Conservation (phyloP, 1,140 invertebrate species). For the Papilio polytes region DNA sequence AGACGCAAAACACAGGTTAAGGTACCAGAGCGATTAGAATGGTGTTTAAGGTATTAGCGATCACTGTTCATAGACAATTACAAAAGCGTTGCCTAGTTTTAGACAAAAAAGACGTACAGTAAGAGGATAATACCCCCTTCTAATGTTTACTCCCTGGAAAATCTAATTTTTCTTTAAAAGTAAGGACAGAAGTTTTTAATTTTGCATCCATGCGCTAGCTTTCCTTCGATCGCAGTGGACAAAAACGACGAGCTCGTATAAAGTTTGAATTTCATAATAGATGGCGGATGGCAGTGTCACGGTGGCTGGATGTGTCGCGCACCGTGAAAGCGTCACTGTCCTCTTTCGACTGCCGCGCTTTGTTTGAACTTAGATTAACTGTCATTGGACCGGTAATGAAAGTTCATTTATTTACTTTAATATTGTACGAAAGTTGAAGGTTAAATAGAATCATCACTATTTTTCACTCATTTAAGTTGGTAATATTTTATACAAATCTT, state of each 20-base stretch:
- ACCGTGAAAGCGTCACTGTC: slow-evolving; percentile 69
- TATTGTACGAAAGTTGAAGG: slow-evolving; percentile 5
- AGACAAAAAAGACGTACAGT: neutral
- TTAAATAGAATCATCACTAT: slow-evolving; percentile 1
- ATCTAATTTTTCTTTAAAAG: neutral
- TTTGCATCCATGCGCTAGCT: neutral
- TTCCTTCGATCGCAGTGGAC: neutral
- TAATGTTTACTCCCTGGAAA: too few relatives aligned
- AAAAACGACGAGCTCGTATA: neutral
- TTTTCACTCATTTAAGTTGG: neutral
- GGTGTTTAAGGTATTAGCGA: neutral
- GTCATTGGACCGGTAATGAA: neutral
- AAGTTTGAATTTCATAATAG: slow-evolving; percentile 41
- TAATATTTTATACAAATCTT: neutral
- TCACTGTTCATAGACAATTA: neutral
- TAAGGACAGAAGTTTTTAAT: neutral
- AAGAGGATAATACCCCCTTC: neutral
- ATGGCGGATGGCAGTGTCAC: slow-evolving; percentile 72
- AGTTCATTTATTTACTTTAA: neutral
- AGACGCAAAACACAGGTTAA: neutral
- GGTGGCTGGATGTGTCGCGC: slow-evolving; percentile 53
- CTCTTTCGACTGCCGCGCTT: slow-evolving; percentile 48
- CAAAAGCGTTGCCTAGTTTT: neutral
- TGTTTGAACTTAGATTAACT: slow-evolving; percentile 31
- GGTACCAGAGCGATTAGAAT: neutral